Conservation (phyloP, 2,888 invertebrate genomes). For the Diarsia mendica region DNA sequence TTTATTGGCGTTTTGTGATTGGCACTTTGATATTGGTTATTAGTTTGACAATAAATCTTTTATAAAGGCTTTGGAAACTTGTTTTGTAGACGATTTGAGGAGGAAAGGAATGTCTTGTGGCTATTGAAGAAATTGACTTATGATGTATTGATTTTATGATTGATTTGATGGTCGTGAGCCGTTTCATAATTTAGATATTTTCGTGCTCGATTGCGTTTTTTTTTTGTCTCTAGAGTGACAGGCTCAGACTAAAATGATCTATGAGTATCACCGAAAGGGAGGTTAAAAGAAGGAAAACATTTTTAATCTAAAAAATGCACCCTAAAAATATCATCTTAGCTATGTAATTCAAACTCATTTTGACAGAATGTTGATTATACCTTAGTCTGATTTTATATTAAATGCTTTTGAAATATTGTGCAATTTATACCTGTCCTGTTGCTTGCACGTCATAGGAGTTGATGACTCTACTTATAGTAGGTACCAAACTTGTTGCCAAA, state of each 20-base stretch:
- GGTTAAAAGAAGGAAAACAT: background rate
- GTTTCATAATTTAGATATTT: background rate
- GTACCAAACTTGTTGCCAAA: no score
- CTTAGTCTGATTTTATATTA: no score
- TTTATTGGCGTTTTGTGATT: conserved; percentile 41
- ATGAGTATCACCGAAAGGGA: background rate
- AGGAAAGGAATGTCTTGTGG: background rate
- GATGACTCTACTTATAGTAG: no score
- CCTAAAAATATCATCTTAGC: no score
- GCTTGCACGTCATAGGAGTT: no score
- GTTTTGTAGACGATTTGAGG: conserved; percentile 16
- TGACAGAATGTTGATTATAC: background rate
- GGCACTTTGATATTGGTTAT: conserved; percentile 8
- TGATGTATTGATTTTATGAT: background rate
- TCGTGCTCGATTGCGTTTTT: background rate
- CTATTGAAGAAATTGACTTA: background rate
- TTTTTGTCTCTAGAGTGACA: background rate
- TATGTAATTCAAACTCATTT: no score
- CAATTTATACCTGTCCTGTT: background rate
- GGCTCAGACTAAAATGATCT: background rate
- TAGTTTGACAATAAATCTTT: conserved; percentile 37
- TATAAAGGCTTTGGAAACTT: conserved; percentile 23
- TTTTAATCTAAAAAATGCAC: background rate
- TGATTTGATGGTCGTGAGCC: background rate
- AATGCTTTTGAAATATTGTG: background rate